phyloP scores from a whole-genome alignment of 2,797 vertebrate genomes.

The Sarcoramphus papa region DNA sequence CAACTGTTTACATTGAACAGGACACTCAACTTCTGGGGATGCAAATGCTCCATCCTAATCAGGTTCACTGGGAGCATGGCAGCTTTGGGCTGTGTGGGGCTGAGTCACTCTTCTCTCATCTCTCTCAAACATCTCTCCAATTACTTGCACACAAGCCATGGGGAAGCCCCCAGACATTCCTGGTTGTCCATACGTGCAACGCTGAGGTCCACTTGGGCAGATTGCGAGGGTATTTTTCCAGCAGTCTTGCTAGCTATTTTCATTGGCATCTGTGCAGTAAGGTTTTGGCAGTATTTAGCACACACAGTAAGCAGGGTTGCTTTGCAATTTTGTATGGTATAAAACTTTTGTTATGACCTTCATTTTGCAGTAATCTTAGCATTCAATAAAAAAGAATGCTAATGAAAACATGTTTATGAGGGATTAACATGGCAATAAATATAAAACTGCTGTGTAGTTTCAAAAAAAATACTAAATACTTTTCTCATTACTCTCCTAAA shows the following conservation, averaged over 20 bases:
- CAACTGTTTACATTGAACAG: neutral
- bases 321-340: neutral
- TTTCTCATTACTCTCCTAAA: neutral
- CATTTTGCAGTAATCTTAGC: conserved; percentile 14
- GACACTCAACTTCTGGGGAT: neutral
- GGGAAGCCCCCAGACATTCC: neutral
- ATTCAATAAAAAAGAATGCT: conserved; percentile 18
- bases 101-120: neutral
- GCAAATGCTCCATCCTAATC: neutral
- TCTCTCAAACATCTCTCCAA: neutral
- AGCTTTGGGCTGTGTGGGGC: neutral
- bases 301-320: neutral
- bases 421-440: conserved; percentile 23
- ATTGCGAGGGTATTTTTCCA: neutral
- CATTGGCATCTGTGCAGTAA: neutral
- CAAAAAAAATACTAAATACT: neutral
- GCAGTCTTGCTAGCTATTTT: neutral
- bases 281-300: neutral
- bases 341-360: conserved; percentile 23
- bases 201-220: neutral
- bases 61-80: neutral
- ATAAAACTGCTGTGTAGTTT: neutral
- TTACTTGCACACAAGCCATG: neutral
- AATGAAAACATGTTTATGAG: conserved; percentile 25
- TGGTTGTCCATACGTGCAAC: neutral